These are phyloP conservation scores for Ataeniobius toweri DNA, from an alignment of 2,797 vertebrate species.

Conservation along the genomic window DNA sequence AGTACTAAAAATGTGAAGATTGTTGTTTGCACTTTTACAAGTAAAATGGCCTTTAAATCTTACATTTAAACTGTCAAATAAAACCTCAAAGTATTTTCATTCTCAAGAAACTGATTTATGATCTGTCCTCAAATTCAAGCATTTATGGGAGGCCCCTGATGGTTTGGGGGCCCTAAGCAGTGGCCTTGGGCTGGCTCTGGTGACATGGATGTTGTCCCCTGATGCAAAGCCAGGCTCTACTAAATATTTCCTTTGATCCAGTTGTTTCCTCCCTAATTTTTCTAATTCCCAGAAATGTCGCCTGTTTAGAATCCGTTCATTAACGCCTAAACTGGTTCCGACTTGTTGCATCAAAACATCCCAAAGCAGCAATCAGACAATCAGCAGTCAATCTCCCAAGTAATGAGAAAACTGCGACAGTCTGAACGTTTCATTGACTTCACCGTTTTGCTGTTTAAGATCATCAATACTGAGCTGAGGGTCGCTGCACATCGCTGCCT, in stretches of 20 bases:
- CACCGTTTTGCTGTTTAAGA: conserved; percentile 6
- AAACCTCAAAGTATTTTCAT: no score
- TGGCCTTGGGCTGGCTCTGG: neutral
- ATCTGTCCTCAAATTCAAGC: no score
- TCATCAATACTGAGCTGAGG: conserved; percentile 20
- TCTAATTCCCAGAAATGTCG: neutral
- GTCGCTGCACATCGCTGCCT: neutral
- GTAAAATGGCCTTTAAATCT: neutral
- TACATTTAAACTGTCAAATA: neutral
- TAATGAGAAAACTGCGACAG: conserved; percentile 19
- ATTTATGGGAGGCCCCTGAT: no score
- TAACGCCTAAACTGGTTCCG: neutral
- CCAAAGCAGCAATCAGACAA: conserved; percentile 6
- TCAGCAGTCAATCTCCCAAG: conserved; percentile 8
- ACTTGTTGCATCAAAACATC: conserved; percentile 11
- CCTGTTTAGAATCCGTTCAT: neutral
- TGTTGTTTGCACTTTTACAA: neutral
- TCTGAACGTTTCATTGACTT: conserved; percentile 31
- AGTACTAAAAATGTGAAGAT: neutral
- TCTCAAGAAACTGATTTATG: no score
- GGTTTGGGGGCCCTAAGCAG: no score
- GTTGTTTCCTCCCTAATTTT: neutral
- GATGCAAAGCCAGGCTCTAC: neutral
- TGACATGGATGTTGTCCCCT: neutral
- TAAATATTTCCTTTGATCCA: neutral